A percentile compares a stretch with the other conserved stretches of the same genome.
Conservation (phyloP, 2,113 vertebrate species). For the Corvus hawaiiensis region DNA sequence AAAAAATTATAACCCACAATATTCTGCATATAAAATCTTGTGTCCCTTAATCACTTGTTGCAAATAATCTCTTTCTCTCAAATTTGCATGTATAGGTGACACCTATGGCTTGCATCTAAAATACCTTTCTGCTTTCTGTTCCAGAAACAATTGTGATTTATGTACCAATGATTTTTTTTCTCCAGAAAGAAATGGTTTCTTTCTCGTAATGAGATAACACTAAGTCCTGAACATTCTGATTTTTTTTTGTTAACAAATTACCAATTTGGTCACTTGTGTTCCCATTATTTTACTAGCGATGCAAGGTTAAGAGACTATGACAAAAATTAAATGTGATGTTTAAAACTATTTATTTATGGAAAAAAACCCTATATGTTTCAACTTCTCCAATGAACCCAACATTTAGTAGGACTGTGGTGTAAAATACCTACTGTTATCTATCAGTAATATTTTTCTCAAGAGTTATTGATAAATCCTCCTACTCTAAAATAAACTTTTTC, state of each 20-base stretch:
- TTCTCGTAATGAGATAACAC: not conserved
- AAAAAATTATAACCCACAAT: accelerated
- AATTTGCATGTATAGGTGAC: accelerated
- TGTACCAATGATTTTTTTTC: not conserved
- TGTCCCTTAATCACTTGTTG: not conserved
- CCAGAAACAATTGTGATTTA: not conserved
- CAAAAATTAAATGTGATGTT: not conserved
- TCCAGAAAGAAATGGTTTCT: not conserved
- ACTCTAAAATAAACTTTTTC: not conserved
- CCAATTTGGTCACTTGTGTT: not conserved
- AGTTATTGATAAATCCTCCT: not conserved
- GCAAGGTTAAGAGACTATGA: not conserved
- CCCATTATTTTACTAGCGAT: not conserved
- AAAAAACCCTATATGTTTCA: not conserved
- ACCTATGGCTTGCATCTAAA: not conserved
- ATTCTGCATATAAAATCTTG: not conserved
- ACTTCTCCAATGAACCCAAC: not conserved
- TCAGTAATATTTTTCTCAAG: not conserved
- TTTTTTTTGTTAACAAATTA: not conserved
- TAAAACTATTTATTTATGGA: not conserved
- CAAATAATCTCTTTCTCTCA: not conserved
- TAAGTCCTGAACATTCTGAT: not conserved
- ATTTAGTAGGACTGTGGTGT: too few relatives aligned
- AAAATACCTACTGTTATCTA: not conserved
- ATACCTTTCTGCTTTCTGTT: not conserved